Conservation (phyloP, 2,797 vertebrate genomes). For the Lepus townsendii region DNA sequence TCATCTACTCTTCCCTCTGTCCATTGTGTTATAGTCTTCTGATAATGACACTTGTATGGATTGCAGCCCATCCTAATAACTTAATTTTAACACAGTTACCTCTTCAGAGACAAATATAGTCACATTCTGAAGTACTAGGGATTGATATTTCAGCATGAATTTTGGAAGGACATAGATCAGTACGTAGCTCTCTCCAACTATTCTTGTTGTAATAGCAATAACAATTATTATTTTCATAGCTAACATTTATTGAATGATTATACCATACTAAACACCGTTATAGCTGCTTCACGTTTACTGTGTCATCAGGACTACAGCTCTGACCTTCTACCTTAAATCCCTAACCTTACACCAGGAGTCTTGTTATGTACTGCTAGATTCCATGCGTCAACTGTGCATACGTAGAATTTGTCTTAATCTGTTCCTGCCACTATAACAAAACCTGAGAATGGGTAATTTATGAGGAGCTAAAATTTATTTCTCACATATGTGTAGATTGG, state of each 20-base stretch:
- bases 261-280: not conserved
- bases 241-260: not conserved
- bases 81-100: not conserved
- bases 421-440: not conserved
- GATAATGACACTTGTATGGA: not conserved
- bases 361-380: not conserved
- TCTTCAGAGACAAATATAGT: conserved; percentile 22
- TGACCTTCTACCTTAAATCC: not conserved
- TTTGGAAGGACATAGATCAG: not conserved
- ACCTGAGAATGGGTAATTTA: not conserved
- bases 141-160: not conserved
- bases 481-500: not conserved
- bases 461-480: not conserved
- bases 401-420: not conserved
- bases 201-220: not conserved
- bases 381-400: not conserved
- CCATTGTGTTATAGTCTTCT: not conserved
- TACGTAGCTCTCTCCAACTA: not conserved
- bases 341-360: not conserved
- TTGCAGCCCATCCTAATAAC: not conserved
- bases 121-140: not conserved
- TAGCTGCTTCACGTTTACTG: not conserved
- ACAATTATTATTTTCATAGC: not conserved
- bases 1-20: not conserved
- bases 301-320: not conserved